A percentile compares a stretch with the other conserved stretches of the same genome.
These are phyloP conservation scores for Hypsopygia costalis DNA, from an alignment of 2,888 invertebrate genomes.

Conservation along the genomic window DNA sequence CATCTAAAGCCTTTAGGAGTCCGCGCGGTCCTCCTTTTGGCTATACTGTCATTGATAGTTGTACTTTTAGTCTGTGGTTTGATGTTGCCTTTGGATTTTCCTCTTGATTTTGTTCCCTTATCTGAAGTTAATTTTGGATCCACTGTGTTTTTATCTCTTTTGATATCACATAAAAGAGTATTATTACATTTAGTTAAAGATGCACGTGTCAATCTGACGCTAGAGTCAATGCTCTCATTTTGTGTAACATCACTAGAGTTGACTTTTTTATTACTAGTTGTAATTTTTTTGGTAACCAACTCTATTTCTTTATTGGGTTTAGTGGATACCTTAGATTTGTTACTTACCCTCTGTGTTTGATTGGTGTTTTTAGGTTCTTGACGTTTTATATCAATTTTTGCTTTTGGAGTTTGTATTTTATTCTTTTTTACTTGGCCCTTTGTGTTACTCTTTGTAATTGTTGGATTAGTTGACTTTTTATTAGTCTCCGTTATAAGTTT, in stretches of 20 bases:
- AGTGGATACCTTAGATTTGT: no score
- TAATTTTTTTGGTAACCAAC: no score
- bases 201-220: no score
- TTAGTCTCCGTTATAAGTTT: neutral
- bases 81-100: no score
- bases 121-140: neutral
- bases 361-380: neutral
- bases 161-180: neutral
- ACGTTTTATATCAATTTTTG: neutral
- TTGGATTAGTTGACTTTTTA: neutral
- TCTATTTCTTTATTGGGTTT: no score
- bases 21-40: neutral
- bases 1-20: neutral
- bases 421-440: neutral
- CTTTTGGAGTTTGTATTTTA: neutral
- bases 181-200: neutral
- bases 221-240: no score
- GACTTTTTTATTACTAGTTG: no score
- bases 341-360: neutral
- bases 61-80: no score
- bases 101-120: neutral
- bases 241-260: no score
- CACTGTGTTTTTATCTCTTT: neutral
- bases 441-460: neutral
- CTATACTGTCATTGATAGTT: neutral